Conservation (phyloP, 2,113 vertebrate genomes). For the Nymphicus hollandicus region DNA sequence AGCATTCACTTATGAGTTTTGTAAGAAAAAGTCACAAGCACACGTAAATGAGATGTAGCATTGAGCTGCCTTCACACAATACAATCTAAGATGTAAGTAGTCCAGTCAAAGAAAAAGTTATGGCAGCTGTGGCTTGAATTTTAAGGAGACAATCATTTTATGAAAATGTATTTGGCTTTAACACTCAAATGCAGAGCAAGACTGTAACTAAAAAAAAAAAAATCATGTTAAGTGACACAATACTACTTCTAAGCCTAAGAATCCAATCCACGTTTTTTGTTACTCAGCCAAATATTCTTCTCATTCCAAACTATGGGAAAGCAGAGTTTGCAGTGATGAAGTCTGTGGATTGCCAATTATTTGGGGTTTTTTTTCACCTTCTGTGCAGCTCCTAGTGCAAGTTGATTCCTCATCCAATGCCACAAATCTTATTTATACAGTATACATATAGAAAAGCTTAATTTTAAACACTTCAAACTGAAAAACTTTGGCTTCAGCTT, state of each 20-base stretch:
- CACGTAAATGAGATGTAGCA: not conserved
- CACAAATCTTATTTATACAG: not conserved
- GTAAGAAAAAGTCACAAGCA: not conserved
- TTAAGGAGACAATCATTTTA: not conserved
- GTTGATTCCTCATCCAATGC: not conserved
- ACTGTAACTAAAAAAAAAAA: not conserved
- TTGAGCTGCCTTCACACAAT: not conserved
- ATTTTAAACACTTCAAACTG: not conserved
- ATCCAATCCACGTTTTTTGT: not conserved
- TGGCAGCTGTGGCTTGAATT: not conserved
- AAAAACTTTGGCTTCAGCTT: not conserved
- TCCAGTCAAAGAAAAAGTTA: not conserved
- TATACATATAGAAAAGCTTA: not conserved
- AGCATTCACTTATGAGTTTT: not conserved
- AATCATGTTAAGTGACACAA: not conserved
- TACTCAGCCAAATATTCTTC: not conserved
- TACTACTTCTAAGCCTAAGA: not conserved
- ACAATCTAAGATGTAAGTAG: not conserved
- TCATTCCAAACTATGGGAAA: not conserved
- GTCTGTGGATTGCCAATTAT: not conserved
- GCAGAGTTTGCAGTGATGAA: not conserved
- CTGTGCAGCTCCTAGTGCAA: not conserved
- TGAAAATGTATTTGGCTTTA: not conserved
- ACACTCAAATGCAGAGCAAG: not conserved
- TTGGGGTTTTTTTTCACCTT: fast-evolving